Percentiles rank a stretch among this genome's conserved stretches.
phyloP scores from a whole-genome alignment of 2,797 vertebrate species.

The Taeniopygia guttata region DNA sequence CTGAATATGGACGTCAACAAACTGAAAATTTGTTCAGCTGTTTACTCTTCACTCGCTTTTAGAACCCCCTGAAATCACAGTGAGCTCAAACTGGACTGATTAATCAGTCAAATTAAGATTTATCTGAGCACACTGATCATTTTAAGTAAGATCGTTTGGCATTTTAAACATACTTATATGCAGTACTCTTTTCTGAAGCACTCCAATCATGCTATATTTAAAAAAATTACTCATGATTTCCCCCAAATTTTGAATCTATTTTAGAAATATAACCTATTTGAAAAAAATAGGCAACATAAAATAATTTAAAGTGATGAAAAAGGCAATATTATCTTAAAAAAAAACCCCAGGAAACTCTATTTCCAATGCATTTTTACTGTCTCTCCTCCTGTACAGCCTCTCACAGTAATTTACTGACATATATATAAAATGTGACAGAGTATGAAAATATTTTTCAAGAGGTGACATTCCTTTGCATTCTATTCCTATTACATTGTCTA shows the following conservation, averaged over 20 bases:
- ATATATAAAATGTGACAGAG: slow-evolving; percentile 17
- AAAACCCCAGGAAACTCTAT: not conserved
- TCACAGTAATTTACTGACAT: slow-evolving; percentile 2
- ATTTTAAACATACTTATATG: not conserved
- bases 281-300: not conserved
- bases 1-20: not conserved
- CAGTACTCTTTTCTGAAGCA: not conserved
- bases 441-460: slow-evolving; percentile 15
- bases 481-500: not conserved
- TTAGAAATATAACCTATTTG: not conserved
- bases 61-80: not conserved
- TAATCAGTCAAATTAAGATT: not conserved
- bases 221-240: not conserved
- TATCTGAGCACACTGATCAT: not conserved
- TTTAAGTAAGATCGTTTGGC: not conserved
- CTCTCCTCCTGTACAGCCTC: not conserved
- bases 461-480: not conserved
- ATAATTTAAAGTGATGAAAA: not conserved
- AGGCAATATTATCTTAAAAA: not conserved
- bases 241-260: not conserved
- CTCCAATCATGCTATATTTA: not conserved
- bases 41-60: not conserved
- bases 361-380: not conserved
- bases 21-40: not conserved
- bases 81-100: not conserved